phyloP scores from a whole-genome alignment of 2,888 invertebrate species.

The Arrhopalites spinosus region DNA sequence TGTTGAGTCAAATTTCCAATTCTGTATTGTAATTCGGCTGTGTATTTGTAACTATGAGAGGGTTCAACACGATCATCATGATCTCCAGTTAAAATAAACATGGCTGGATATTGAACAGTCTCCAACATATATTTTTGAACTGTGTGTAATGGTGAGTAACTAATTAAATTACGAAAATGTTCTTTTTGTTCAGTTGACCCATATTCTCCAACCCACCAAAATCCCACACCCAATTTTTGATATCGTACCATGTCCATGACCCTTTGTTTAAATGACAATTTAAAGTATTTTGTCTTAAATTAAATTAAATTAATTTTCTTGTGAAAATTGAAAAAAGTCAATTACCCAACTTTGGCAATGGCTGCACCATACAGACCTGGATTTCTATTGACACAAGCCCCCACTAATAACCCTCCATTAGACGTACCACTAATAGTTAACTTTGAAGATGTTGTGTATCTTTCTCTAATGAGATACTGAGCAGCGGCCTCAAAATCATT shows the following conservation, averaged over 20 bases:
- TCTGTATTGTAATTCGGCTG: constrained; percentile 28
- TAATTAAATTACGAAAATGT: constrained; percentile 17
- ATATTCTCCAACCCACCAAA: constrained; percentile 28
- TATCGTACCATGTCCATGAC: constrained; percentile 31
- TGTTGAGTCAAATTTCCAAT: constrained; percentile 29
- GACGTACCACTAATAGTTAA: constrained; percentile 12
- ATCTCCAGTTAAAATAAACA: constrained; percentile 24
- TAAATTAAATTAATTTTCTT: neutral
- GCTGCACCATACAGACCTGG: constrained; percentile 28
- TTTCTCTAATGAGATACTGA: constrained; percentile 10
- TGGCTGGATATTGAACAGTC: constrained; percentile 26
- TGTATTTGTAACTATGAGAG: constrained; percentile 28
- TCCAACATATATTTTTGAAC: constrained; percentile 25
- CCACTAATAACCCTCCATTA: constrained; percentile 21
- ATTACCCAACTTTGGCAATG: constrained; percentile 25
- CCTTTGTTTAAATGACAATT: neutral
- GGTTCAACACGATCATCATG: constrained; percentile 23
- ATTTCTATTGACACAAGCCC: constrained; percentile 13
- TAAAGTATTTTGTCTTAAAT: neutral
- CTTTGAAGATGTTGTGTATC: constrained; percentile 15
- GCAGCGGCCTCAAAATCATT: constrained; percentile 17
- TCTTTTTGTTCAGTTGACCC: neutral
- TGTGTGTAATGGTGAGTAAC: constrained; percentile 27
- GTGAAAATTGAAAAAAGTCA: neutral
- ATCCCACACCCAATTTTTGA: constrained; percentile 26